These are phyloP conservation scores for Oreochromis aureus DNA, from an alignment of 2,113 vertebrate species.

Conservation along the genomic window DNA sequence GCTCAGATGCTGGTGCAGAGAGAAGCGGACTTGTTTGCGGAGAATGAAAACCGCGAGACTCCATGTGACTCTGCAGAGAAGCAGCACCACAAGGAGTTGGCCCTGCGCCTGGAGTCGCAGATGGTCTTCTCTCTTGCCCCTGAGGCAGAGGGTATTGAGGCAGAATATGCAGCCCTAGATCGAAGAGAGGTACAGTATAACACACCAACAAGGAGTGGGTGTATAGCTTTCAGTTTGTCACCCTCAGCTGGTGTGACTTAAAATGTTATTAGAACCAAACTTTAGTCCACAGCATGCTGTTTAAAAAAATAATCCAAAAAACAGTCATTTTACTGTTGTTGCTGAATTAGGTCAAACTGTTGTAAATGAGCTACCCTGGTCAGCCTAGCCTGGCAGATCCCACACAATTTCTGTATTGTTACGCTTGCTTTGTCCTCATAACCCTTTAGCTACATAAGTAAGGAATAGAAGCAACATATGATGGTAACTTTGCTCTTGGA, in stretches of 20 bases:
- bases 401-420: neutral
- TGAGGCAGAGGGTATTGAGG: constrained; percentile 91
- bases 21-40: constrained; percentile 91
- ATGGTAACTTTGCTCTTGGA: neutral
- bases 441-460: neutral
- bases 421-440: neutral
- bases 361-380: neutral
- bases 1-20: constrained; percentile 81
- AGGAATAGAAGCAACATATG: neutral
- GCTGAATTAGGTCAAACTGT: neutral
- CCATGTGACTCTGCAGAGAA: constrained; percentile 98
- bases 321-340: neutral
- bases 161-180: constrained; percentile 94
- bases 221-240: neutral
- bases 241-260: neutral
- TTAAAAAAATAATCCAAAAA: neutral
- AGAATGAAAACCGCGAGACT: constrained; percentile 97
- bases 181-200: constrained; percentile 85
- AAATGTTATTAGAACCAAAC: neutral
- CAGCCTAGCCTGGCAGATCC: neutral
- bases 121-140: constrained; percentile 98
- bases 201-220: neutral
- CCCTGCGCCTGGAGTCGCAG: constrained; percentile 95
- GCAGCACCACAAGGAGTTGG: constrained; percentile 94
- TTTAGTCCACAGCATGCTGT: neutral